phyloP scores from a whole-genome alignment of 2,797 vertebrate species.

The Melanitta fusca region DNA sequence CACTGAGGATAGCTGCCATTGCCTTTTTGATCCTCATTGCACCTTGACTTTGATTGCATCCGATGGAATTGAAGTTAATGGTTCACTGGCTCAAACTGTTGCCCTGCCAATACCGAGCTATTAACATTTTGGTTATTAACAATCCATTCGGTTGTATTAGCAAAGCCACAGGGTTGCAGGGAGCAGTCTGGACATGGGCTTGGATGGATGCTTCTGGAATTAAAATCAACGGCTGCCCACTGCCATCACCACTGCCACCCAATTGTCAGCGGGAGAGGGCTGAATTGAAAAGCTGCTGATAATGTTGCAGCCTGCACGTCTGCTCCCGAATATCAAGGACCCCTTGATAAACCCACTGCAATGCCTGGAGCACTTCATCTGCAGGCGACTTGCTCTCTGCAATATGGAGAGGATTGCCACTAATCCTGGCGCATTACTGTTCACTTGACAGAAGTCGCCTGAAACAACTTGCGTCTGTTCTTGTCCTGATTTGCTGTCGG shows the following conservation, averaged over 20 bases:
- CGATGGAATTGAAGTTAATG: neutral
- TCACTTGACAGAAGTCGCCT: conserved; percentile 78
- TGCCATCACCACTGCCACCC: neutral
- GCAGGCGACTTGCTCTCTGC: conserved; percentile 66
- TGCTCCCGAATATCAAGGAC: conserved; percentile 69
- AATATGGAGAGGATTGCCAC: conserved; percentile 77
- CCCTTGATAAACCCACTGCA: conserved; percentile 65
- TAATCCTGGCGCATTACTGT: conserved; percentile 74
- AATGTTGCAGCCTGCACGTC: neutral
- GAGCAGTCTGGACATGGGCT: neutral
- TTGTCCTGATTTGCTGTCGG: conserved; percentile 75
- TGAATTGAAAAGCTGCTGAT: conserved; percentile 28
- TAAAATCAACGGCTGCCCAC: neutral
- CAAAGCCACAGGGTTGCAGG: neutral
- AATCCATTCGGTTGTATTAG: neutral
- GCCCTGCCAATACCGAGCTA: neutral
- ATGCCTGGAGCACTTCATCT: conserved; percentile 69
- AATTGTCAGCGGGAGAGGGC: neutral
- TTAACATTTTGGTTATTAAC: conserved; percentile 2
- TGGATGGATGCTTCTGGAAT: neutral
- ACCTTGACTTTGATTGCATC: conserved; percentile 14
- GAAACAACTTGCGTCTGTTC: conserved; percentile 75
- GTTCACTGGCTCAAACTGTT: neutral
- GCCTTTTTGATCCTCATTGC: neutral
- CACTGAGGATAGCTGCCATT: neutral